These are phyloP conservation scores for Hemibagrus guttatus DNA, from an alignment of 2,797 vertebrate genomes.

Conservation along the genomic window DNA sequence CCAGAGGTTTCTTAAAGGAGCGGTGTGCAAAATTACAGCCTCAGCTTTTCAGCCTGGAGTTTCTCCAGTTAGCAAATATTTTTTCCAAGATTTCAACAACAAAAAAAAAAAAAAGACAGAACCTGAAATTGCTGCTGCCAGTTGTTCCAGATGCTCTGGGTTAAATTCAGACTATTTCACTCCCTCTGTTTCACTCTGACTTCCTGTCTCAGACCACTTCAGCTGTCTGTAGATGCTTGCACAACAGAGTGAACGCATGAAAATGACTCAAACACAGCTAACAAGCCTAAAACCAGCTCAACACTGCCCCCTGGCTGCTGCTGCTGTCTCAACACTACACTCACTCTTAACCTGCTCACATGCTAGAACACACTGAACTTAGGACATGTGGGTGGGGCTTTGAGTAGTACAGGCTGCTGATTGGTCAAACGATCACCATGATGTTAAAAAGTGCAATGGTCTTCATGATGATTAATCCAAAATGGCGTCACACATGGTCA, in stretches of 20 bases:
- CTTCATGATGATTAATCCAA: not conserved
- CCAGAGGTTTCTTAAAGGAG: no score
- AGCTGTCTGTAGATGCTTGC: not conserved
- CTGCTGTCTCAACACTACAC: no score
- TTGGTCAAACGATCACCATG: not conserved
- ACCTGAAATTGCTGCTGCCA: not conserved
- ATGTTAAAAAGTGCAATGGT: not conserved
- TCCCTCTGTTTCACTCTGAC: not conserved
- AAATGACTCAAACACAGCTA: not conserved
- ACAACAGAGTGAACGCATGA: no score
- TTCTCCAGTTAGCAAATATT: not conserved
- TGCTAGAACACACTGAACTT: not conserved
- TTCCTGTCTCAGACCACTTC: not conserved
- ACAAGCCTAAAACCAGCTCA: not conserved
- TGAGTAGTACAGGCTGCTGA: not conserved
- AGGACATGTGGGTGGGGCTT: not conserved
- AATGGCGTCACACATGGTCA: not conserved
- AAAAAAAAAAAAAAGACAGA: not conserved
- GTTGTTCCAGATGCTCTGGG: not conserved
- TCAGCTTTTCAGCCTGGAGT: not conserved
- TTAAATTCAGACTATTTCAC: not conserved
- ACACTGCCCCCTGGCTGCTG: constrained; percentile 27
- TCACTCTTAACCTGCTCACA: not conserved
- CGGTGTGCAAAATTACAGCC: not conserved
- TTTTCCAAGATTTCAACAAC: not conserved